These are phyloP conservation scores for Taenaris catops DNA, from an alignment of 2,888 invertebrate genomes.

Conservation along the genomic window DNA sequence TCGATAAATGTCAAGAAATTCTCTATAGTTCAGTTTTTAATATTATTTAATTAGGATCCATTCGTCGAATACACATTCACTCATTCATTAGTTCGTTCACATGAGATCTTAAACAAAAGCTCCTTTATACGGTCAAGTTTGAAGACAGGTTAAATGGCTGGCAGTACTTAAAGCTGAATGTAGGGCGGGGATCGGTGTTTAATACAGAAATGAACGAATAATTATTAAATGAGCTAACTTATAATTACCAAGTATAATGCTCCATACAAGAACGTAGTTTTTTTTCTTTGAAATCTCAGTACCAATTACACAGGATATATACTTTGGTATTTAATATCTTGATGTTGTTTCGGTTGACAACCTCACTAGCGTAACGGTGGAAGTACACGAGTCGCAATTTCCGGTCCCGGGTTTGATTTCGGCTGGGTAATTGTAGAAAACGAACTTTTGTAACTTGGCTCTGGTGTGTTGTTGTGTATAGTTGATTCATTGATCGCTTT, in stretches of 20 bases:
- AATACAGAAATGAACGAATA: slow-evolving; percentile 56
- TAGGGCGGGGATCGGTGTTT: slow-evolving; percentile 60
- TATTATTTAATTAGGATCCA: slow-evolving; percentile 62
- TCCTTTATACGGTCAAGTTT: slow-evolving; percentile 43
- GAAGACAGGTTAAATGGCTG: slow-evolving; percentile 37
- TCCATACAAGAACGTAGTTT: slow-evolving; percentile 11
- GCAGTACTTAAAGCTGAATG: slow-evolving; percentile 42
- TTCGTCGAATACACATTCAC: slow-evolving; percentile 46
- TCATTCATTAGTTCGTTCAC: slow-evolving; percentile 55
- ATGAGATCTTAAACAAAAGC: slow-evolving; percentile 65
- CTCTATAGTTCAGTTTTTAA: slow-evolving; percentile 24
- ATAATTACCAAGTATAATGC: slow-evolving; percentile 47
- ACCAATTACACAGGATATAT: slow-evolving; percentile 18
- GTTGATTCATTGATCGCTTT: too few species aligned
- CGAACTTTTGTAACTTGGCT: too few species aligned
- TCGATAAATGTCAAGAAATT: slow-evolving; percentile 24
- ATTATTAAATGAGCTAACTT: slow-evolving; percentile 61
- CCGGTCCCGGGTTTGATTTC: too few species aligned
- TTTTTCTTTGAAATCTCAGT: slow-evolving; percentile 19
- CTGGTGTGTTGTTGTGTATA: too few species aligned
- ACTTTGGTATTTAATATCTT: slow-evolving; percentile 6
- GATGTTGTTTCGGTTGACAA: slow-evolving; percentile 1
- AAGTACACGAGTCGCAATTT: too few species aligned
- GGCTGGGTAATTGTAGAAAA: too few species aligned
- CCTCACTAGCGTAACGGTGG: too few species aligned